Evolutionary conservation across 2,797 vertebrate species (phyloP), one percentile per base, ranked within the genome.

Genomic region (Perodicticus potto): DNA sequence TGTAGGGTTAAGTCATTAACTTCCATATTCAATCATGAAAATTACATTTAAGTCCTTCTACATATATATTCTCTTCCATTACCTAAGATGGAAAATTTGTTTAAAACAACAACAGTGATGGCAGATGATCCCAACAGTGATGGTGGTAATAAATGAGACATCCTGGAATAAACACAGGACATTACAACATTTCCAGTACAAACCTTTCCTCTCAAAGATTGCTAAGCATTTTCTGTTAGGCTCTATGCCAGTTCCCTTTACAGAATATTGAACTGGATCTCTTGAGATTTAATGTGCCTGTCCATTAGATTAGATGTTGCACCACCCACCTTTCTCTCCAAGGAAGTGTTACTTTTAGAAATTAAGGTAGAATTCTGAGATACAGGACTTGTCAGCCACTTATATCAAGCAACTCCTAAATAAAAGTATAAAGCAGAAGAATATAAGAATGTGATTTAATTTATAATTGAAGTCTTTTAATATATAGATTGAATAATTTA

Each of bases 171-270:
- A 96, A 96, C 85, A 72, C 17, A 85, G 59, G 53, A 63, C 32
- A 85, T 96, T 92, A 86, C 84, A 94, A 96, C 95, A 97, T 95
- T 98, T 97, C 97, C 96, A 96, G 94, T 85, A 98, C 40, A 96
- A 93, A 95, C 73, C 43, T 93, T 89, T 95, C 34, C 45, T 95
- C 53, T 88, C 80, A 95, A 55, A 95, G 45, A 93, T 86, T 83
- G 91, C 87, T 94, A 96, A 96, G 96, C 34, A 2, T 93, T 98
- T 96, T 97, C 83, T 89, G 16, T 90, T 92, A 22, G 96, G 95
- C 96, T 83, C 22, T 27, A 57, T 9, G 97, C 97, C 97, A 98
- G 74, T 45, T 86, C 37, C 67, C 49, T 93, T 49, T 93, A 91
- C 83, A 95, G 77, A 97, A 96, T 95, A 97, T 78, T 96, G 96